Base-by-base conservation (phyloP, 2,113 vertebrate genomes). In the Pygoscelis adeliae region DNA sequence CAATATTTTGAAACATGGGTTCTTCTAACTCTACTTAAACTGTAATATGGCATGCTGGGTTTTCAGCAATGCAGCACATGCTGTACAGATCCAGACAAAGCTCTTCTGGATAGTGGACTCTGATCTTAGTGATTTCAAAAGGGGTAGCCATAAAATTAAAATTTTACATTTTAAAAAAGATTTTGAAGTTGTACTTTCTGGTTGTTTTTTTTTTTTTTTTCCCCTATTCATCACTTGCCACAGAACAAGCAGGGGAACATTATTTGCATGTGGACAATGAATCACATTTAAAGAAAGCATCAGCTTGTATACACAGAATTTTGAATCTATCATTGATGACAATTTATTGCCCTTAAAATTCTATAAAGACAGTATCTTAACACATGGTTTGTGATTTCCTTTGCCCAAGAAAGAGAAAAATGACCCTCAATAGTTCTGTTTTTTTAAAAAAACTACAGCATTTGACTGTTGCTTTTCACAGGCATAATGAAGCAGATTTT, bases 291-390 rank as follows among this genome's bases (percentile, higher is more conserved):
- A 93, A 86, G 73, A 94, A 93, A 96, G 26, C 38, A 83, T 69
- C 89, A 84, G 44, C 76, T 84, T 93, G 16, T 59, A 77, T 56
- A 55, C 69, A 91, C 53, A 49, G 17, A 73, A 93, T 93, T 91
- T 87, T 94, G 89, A 87, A 95, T 89, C 87, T 89, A 59, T 94
- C 85, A 96, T 56, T 88, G 21, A 47, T 74, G 86, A 80, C 82
- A 78, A 90, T 89, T 96, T 98, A 82, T 82, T 92, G 96, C 70
- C 87, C 89, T 96, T 95, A 96, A 96, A 97, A 98, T 96, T 96
- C 86, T 91, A 73, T 86, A 95, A 95, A 81, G 73, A 91, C 78
- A 79, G 65, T 62, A 87, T 53, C 53, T 95, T 94, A 77, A 77
- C 42, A 87, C 44, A 36, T 70, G 50, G 62, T 77, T 66, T 97